These are phyloP conservation scores for Ectemnius lituratus DNA, from an alignment of 2,888 invertebrate species.

Conservation along the genomic window DNA sequence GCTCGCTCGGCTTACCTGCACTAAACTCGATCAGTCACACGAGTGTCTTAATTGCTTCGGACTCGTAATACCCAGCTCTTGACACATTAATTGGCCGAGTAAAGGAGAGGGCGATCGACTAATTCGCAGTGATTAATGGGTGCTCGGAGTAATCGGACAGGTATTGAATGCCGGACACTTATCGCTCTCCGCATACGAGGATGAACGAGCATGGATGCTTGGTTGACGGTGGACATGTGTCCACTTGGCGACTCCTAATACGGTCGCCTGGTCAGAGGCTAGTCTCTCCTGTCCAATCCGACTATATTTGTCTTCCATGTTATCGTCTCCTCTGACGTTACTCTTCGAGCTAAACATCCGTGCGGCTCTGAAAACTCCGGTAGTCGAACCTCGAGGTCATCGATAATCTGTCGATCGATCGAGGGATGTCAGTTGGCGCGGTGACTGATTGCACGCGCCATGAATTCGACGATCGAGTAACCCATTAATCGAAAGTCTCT, in stretches of 20 bases:
- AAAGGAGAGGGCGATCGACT: constrained; percentile 5
- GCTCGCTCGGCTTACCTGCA: no score
- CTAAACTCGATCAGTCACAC: no score
- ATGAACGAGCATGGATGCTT: constrained; percentile 31
- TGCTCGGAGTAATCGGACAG: constrained; percentile 5
- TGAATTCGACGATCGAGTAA: no score
- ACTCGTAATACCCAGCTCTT: no score
- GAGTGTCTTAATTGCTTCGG: no score
- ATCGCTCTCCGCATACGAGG: constrained; percentile 10
- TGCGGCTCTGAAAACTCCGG: not conserved
- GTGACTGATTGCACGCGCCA: no score
- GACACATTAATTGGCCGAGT: not conserved
- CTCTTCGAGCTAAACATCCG: not conserved
- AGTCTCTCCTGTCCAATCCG: not conserved
- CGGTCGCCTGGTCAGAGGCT: not conserved
- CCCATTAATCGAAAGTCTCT: not conserved
- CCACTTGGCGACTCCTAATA: not conserved
- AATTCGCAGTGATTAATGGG: constrained; percentile 23
- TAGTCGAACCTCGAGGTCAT: not conserved
- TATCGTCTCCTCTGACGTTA: not conserved
- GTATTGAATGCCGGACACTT: constrained; percentile 25
- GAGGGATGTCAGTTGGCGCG: not conserved
- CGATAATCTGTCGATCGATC: not conserved
- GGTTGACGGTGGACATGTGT: constrained; percentile 8
- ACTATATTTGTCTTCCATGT: constrained; percentile 11